phyloP scores from a whole-genome alignment of 2,113 vertebrate species.

The Pontoporia blainvillei region DNA sequence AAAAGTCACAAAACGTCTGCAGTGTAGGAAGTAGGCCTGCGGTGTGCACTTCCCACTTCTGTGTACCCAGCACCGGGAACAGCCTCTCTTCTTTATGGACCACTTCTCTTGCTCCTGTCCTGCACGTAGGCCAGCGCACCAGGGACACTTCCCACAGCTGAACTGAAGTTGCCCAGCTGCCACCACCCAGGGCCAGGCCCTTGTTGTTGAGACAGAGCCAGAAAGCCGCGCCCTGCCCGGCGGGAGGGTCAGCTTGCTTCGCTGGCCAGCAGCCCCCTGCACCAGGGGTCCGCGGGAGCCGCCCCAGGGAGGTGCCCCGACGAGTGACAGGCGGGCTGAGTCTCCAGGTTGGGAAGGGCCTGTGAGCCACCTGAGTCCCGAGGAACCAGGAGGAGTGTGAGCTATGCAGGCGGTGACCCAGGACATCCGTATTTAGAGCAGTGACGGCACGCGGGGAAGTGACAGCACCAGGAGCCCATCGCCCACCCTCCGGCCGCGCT shows the following conservation, averaged over 20 bases:
- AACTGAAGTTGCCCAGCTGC: not conserved
- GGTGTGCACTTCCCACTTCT: too few species aligned
- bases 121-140: accelerated
- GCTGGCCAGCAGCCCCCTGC: not conserved
- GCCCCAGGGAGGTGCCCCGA: not conserved
- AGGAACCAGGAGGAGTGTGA: not conserved
- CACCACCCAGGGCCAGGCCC: too few species aligned
- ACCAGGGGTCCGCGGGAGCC: not conserved
- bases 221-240: not conserved
- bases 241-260: not conserved
- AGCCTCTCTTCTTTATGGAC: accelerated
- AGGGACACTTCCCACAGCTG: too few species aligned
- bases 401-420: not conserved
- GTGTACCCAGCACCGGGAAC: too few species aligned
- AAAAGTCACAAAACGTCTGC: not conserved
- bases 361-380: not conserved
- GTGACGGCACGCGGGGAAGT: too few species aligned
- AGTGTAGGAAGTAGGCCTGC: too few species aligned
- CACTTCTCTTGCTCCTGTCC: not conserved
- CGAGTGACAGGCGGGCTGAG: not conserved
- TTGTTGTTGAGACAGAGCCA: not conserved
- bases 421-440: not conserved
- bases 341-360: not conserved
- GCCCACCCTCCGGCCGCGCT: too few species aligned
- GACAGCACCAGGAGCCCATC: accelerated